Percentiles rank a stretch among this genome's conserved stretches.
phyloP scores from a whole-genome alignment of 2,888 invertebrate species.

The Amphimallon solstitiale region DNA sequence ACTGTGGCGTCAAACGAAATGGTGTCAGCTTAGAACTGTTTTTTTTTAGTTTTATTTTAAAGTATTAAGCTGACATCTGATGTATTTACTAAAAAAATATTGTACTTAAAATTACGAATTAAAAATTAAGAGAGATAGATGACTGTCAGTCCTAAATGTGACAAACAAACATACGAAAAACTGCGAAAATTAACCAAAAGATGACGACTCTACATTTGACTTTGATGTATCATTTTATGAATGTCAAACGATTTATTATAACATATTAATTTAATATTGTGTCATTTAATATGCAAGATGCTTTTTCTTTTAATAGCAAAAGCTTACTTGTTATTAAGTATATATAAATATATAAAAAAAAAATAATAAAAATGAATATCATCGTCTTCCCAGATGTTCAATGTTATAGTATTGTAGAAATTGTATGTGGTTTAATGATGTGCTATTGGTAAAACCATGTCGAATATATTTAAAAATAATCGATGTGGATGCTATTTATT shows the following conservation, averaged over 20 bases:
- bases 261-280: too few species aligned
- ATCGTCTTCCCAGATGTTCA: conserved; percentile 21
- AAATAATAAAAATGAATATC: conserved; percentile 27
- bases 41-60: too few species aligned
- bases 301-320: too few species aligned
- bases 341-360: too few species aligned
- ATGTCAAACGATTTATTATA: too few species aligned
- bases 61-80: conserved; percentile 33
- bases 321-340: conserved; percentile 16
- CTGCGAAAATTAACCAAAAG: conserved; percentile 15
- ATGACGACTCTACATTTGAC: conserved; percentile 31
- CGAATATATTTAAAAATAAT: conserved; percentile 2
- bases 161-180: conserved; percentile 13
- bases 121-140: conserved; percentile 60
- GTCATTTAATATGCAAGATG: too few species aligned
- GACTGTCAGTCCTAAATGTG: conserved; percentile 53
- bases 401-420: conserved; percentile 20
- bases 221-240: conserved; percentile 30
- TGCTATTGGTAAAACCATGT: not conserved
- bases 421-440: not conserved
- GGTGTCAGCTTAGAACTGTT: conserved; percentile 33
- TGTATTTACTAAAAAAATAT: not conserved
- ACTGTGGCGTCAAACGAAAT: conserved; percentile 20
- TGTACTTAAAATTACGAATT: conserved; percentile 39
- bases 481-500: not conserved